Evolutionary conservation across 2,888 invertebrate genomes (phyloP).

Genomic region (Stenodema calcarata): DNA sequence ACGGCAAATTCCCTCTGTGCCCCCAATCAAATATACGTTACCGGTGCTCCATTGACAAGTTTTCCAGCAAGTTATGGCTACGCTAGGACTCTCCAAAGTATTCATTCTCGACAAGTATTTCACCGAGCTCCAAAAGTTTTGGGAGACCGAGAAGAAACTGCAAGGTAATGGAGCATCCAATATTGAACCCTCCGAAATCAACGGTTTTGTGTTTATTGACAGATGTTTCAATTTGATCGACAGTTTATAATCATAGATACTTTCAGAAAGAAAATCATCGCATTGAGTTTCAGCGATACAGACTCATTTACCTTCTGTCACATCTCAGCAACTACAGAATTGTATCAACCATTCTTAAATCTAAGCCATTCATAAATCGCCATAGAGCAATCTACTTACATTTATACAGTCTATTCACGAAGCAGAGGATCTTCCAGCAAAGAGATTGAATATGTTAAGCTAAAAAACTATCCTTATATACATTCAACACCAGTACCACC

Average conservation of each 20-base stretch:
- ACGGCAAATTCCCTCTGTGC: not conserved
- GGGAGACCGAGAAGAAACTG: conserved; percentile 94
- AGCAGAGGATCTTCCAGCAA: too few species aligned
- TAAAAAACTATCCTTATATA: too few species aligned
- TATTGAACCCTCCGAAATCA: not conserved
- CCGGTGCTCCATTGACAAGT: not conserved
- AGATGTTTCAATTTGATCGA: not conserved
- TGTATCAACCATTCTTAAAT: too few species aligned
- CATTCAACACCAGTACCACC: too few species aligned
- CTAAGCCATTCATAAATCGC: too few species aligned
- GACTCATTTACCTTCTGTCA: too few species aligned
- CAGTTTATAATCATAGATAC: not conserved
- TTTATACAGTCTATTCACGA: too few species aligned
- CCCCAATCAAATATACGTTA: not conserved
- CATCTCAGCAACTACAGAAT: too few species aligned
- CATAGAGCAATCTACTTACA: too few species aligned
- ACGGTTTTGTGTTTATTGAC: not conserved
- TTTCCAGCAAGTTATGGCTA: conserved; percentile 73
- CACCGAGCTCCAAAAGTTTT: conserved; percentile 94
- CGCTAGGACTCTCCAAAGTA: conserved; percentile 94
- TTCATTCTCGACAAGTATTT: conserved; percentile 98
- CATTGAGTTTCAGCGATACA: not conserved
- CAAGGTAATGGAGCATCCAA: conserved; percentile 72
- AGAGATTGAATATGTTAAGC: too few species aligned
- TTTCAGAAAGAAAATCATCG: not conserved